Evolutionary conservation across 2,888 invertebrate species (phyloP), one percentile per base, ranked within the genome.

Genomic region (Smittia aterrima): DNA sequence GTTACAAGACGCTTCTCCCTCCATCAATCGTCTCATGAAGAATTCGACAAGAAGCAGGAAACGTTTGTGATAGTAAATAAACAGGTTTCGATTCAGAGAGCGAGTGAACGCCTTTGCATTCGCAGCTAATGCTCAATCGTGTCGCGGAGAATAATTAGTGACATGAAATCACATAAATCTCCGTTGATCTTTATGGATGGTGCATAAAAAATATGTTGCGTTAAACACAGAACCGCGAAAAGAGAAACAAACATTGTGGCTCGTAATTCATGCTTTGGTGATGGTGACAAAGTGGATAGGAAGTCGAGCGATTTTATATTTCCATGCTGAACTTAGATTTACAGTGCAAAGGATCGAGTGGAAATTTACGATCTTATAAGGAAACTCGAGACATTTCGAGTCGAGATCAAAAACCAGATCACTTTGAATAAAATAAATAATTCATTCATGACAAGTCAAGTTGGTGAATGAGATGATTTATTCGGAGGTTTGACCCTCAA

Each of bases 141-240:
- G 41, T n/a, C 16, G 58, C 38, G 11, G 22, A 72, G 40, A 72
- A 72, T 72, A 72, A 72, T 72, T 72, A 72, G 72, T 72, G 72
- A 72, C 72, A 72, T 72, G 22, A 72, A 72, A 72, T 62, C 58
- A 38, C 72, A 72, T 72, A 72, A 72, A 72, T 72, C 72, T 72
- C n/a, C 7, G 54, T 11, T 38, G 47, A 47, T 40, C 18, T 62
- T 72, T 58, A 72, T 40, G 38, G 32, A 53, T 27, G 47, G 4
- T 47, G 58, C 58, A 40, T 58, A 32, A 72, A 54, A 72, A 72
- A 72, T 62, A 62, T 62, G 72, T 70, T 70, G 47, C 67, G 67
- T 67, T 53, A 70, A 70, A 16, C 70, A 70, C 22, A 70, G 47
- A 53, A 24, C 58, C 22, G 58, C 18, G 58, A 13, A 58, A 25